Percentiles rank a stretch among this genome's conserved stretches.
Evolutionary conservation across 2,113 vertebrate species (phyloP).

Genomic region (Sinosuthora webbiana): DNA sequence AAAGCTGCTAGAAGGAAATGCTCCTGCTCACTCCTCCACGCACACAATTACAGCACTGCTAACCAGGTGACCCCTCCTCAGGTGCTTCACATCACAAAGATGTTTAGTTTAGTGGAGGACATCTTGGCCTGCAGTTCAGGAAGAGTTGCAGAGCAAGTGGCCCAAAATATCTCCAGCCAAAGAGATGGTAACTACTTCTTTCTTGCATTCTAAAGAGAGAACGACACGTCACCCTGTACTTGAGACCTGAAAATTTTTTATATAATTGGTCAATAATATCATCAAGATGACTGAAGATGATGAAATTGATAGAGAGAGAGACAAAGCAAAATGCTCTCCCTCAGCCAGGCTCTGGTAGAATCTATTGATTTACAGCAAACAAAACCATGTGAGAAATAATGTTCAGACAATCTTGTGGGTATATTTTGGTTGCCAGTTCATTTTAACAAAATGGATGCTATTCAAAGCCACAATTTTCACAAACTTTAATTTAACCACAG

Average conservation of each 20-base stretch:
- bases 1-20: background rate
- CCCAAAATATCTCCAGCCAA: background rate
- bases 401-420: background rate
- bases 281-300: background rate
- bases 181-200: background rate
- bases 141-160: background rate
- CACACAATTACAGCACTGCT: fast-evolving
- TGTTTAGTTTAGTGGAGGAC: background rate
- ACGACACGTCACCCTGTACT: fast-evolving
- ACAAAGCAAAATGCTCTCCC: background rate
- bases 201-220: background rate
- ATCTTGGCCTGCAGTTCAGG: background rate
- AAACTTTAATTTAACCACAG: background rate
- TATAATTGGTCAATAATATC: background rate
- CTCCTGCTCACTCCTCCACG: background rate
- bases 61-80: background rate
- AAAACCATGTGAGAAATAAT: background rate
- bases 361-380: background rate
- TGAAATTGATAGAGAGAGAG: background rate
- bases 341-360: background rate
- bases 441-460: background rate
- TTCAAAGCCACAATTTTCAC: background rate
- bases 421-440: background rate
- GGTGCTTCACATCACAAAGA: background rate
- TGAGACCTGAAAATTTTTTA: background rate